Evolutionary conservation across 2,797 vertebrate species (phyloP), one percentile per base, ranked within the genome.

Genomic region (Cetoscarus ocellatus): DNA sequence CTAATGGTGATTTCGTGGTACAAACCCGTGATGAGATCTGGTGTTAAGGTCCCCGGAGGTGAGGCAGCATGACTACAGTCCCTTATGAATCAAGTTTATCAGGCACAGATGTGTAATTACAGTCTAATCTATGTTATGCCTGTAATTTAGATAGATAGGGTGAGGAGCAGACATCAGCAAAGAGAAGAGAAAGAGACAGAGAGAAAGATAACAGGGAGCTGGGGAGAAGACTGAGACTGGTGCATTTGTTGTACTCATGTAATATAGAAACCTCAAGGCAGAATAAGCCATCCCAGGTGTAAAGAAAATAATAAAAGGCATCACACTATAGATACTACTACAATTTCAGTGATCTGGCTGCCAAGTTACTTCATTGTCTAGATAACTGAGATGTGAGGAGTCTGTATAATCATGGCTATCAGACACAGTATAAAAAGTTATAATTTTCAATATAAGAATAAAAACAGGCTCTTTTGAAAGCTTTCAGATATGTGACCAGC

Each of bases 51-150:
- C 79, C 75, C 84, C n/a, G 35, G 82, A 86, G 86, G 77, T 88
- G 75, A 87, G 70, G 70, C 62, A 38, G 73, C 77, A 66, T 27
- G 75, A 80, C 70, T 73, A 12, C 43, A 71, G 79, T 71, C 77
- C 60, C 75, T 68, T 74, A 88, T 88, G 82, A 91, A 88, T 90
- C 86, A 82, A 55, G 61, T 86, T 88, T 82, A 92, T 88, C 83
- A 86, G 84, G 73, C 79, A 74, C 66, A 82, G 84, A 82, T 85
- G 75, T 83, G 82, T 89, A 91, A 91, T 91, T 87, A 88, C 60
- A 69, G 60, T 79, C 67, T 85, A 82, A 88, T 90, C 76, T 77
- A 73, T 74, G 68, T 74, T 82, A 79, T 82, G 72, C 35, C 56
- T 77, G 60, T 79, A 83, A 84, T 89, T 79, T 78, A 83, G 64